Conservation (phyloP, 2,888 invertebrate genomes). For the Drosophila pegasa region DNA sequence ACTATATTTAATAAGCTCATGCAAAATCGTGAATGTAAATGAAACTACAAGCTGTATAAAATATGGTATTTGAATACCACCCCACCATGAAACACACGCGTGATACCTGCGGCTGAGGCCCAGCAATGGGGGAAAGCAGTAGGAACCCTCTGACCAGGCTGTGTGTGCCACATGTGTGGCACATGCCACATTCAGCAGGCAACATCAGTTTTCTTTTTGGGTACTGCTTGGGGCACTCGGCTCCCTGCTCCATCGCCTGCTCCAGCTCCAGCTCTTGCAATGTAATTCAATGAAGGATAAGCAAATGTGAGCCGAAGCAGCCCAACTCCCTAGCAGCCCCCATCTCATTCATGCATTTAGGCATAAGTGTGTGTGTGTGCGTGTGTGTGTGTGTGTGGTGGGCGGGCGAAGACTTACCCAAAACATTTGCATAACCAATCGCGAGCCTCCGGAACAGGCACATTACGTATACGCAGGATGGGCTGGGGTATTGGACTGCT, state of each 20-base stretch:
- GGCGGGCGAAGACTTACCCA: slow-evolving; percentile 9
- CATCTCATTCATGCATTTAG: slow-evolving; percentile 1
- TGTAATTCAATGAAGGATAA: slow-evolving; percentile 54
- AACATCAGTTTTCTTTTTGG: slow-evolving; percentile 18
- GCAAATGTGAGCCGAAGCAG: slow-evolving; percentile 12
- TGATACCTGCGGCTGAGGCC: not conserved
- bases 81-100: not conserved
- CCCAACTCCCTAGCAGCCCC: not conserved
- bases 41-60: slow-evolving; percentile 9
- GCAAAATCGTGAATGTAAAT: not conserved
- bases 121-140: not conserved
- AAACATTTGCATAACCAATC: slow-evolving; percentile 59
- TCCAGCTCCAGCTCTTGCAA: not conserved
- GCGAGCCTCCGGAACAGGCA: slow-evolving; percentile 26
- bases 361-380: slow-evolving; percentile 24
- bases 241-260: no score
- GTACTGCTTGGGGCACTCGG: slow-evolving; percentile 26
- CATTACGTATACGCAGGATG: slow-evolving; percentile 55
- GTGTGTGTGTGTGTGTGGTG: slow-evolving; percentile 20
- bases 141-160: not conserved
- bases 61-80: not conserved
- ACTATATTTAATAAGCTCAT: not conserved
- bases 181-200: slow-evolving; percentile 17
- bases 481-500: slow-evolving; percentile 5
- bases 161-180: not conserved